phyloP scores from a whole-genome alignment of 2,113 vertebrate genomes.

The Pimephales promelas region DNA sequence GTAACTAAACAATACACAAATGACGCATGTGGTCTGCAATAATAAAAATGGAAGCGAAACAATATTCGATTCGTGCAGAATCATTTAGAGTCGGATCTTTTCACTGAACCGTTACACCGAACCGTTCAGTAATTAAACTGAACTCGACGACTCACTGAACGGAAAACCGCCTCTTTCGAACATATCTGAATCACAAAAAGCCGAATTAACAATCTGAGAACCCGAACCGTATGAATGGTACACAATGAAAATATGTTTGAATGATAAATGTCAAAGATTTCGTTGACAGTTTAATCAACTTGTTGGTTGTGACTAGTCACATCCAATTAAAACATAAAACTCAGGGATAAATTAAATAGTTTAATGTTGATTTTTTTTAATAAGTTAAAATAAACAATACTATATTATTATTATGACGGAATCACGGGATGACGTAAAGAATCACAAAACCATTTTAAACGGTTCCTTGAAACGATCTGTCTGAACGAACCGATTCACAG shows the following conservation, averaged over 20 bases:
- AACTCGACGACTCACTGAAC: neutral
- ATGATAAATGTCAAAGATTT: too few relatives aligned
- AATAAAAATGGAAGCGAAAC: neutral
- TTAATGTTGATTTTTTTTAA: neutral
- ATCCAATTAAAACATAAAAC: too few relatives aligned
- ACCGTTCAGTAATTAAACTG: neutral
- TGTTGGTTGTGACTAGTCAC: too few relatives aligned
- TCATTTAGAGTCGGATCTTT: neutral
- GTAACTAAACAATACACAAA: neutral
- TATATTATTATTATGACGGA: too few relatives aligned
- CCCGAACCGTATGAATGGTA: too few relatives aligned
- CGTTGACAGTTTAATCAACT: too few relatives aligned
- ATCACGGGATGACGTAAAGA: neutral
- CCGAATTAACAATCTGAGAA: too few relatives aligned
- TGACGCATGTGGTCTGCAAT: slow-evolving; percentile 5
- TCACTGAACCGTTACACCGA: neutral
- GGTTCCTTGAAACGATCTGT: neutral
- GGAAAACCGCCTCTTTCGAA: neutral
- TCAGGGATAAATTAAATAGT: neutral
- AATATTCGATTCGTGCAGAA: neutral
- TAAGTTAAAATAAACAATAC: neutral
- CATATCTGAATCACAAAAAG: neutral
- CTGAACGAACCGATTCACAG: slow-evolving; percentile 19
- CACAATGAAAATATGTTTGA: too few relatives aligned
- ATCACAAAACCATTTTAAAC: neutral